A percentile compares a stretch with the other conserved stretches of the same genome.
phyloP scores from a whole-genome alignment of 2,797 vertebrate species.

The Parauchenoglanis punctatus region DNA sequence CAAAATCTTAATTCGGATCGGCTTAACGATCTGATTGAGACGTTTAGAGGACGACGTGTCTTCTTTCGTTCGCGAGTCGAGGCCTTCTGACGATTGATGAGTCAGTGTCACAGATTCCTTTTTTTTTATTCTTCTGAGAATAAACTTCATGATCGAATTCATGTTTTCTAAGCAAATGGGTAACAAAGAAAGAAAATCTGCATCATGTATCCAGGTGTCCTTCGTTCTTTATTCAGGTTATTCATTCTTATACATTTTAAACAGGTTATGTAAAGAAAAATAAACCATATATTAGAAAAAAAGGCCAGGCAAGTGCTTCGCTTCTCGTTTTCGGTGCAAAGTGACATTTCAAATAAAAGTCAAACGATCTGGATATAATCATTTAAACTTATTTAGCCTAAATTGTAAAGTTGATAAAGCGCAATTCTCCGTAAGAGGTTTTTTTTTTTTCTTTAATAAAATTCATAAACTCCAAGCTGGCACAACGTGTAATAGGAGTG shows the following conservation, averaged over 20 bases:
- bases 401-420: background rate
- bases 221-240: background rate
- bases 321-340: background rate
- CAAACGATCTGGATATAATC: background rate
- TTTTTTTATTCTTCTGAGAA: conserved; percentile 39
- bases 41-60: conserved; percentile 49
- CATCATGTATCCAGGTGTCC: conserved; percentile 45
- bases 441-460: conserved; percentile 7
- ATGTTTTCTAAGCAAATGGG: conserved; percentile 54
- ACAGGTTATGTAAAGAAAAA: background rate
- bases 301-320: background rate
- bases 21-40: conserved; percentile 56
- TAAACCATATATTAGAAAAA: background rate
- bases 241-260: background rate
- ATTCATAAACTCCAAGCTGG: conserved; percentile 48
- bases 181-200: conserved; percentile 60
- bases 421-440: background rate
- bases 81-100: conserved; percentile 58
- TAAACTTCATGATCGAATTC: background rate
- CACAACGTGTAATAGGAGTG: conserved; percentile 37
- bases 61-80: conserved; percentile 55
- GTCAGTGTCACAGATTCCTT: conserved; percentile 41
- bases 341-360: background rate
- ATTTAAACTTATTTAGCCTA: background rate
- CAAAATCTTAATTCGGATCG: background rate